Evolutionary conservation across 2,113 vertebrate genomes (phyloP).

Genomic region (Anarhynchus alexandrinus): DNA sequence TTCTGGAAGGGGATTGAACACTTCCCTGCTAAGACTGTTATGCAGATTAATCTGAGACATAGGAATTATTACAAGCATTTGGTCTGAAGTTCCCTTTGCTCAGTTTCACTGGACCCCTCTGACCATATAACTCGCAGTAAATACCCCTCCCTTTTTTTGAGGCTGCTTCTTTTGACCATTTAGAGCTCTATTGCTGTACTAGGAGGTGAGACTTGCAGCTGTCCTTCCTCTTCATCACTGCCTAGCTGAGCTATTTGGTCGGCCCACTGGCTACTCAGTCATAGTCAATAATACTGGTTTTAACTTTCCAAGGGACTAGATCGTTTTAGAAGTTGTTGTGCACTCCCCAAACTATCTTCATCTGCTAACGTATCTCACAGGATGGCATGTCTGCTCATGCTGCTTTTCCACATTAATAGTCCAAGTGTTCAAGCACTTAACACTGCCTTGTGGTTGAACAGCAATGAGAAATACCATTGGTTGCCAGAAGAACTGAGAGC

Average conservation of each 20-base stretch:
- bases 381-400: background rate
- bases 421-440: background rate
- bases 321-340: background rate
- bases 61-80: background rate
- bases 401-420: background rate
- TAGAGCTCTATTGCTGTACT: background rate
- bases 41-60: background rate
- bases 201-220: background rate
- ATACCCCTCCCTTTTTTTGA: background rate
- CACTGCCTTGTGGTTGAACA: background rate
- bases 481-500: background rate
- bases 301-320: background rate
- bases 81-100: background rate
- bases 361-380: background rate
- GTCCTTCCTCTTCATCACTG: background rate
- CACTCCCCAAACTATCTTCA: background rate
- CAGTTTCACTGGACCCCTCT: background rate
- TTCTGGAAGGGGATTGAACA: slow-evolving; percentile 5
- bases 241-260: background rate
- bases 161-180: background rate
- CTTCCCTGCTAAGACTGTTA: background rate
- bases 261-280: background rate
- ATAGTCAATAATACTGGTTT: background rate
- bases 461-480: background rate
- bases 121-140: background rate